phyloP scores from a whole-genome alignment of 2,888 invertebrate genomes.

The Laothoe populi region DNA sequence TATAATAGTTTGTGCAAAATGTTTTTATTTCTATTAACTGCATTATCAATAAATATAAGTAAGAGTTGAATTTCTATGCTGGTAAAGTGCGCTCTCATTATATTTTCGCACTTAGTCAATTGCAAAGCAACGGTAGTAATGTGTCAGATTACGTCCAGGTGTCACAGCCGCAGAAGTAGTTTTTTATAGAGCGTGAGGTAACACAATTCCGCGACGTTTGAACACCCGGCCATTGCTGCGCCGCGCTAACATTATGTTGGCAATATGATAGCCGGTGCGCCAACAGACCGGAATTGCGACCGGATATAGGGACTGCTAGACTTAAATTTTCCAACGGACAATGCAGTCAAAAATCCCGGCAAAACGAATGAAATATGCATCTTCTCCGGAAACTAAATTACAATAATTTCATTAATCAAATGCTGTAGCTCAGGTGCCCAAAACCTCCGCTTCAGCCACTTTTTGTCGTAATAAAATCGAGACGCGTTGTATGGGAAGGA shows the following conservation, averaged over 20 bases:
- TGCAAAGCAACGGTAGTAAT: not conserved
- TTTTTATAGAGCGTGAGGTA: conserved; percentile 25
- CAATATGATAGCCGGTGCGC: conserved; percentile 24
- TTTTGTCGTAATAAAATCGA: too few relatives aligned
- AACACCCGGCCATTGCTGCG: conserved; percentile 2
- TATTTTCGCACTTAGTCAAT: not conserved
- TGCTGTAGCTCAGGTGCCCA: too few relatives aligned
- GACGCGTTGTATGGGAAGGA: too few relatives aligned
- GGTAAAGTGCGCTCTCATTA: not conserved
- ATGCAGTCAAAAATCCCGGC: too few relatives aligned
- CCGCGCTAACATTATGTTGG: conserved; percentile 4
- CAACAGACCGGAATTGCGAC: conserved; percentile 35
- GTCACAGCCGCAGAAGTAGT: conserved; percentile 5
- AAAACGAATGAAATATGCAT: too few relatives aligned
- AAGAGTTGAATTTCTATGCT: too few relatives aligned
- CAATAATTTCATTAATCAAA: too few relatives aligned
- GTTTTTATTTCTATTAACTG: too few relatives aligned
- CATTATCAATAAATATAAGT: too few relatives aligned
- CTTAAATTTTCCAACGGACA: not conserved
- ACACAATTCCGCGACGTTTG: conserved; percentile 15
- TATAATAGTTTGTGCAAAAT: too few relatives aligned
- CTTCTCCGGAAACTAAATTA: too few relatives aligned
- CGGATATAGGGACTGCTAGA: conserved; percentile 29
- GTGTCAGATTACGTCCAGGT: conserved; percentile 23
- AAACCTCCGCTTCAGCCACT: too few relatives aligned